Evolutionary conservation across 2,113 vertebrate genomes (phyloP), one percentile per base, ranked within the genome.

Genomic region (Hippocampus barbouri): DNA sequence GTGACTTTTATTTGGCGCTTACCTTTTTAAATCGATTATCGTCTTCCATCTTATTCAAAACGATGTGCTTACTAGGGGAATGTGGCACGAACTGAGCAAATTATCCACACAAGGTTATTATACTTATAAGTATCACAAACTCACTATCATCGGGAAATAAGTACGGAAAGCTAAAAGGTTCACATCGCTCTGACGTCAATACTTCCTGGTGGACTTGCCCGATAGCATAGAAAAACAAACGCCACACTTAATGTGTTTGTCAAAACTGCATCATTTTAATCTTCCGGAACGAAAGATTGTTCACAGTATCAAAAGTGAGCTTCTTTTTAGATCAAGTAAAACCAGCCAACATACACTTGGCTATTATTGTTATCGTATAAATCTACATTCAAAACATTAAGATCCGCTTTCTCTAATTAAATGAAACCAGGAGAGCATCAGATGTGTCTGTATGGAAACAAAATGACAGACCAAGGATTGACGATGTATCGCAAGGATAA

Each of bases 241-340:
- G 76, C 77, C 80, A 89, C 87, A 92, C 82, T 86, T 81, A 30
- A 68, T 68, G 4, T 83, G 88, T 93, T 91, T 93, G 88, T 92
- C 90, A 94, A 95, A 96, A 96, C 87, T 89, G 92, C 93, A 90
- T 91, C 90, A 92, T 95, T 94, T 92, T 92, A 93, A 96, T 95
- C 94, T 95, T 95, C 94, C 94, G 27, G 81, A 90, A 91, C 68
- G 94, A 95, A 96, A 95, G 93, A 95, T 95, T 91, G 71, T 95
- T 95, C 94, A 96, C 94, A 95, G 94, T 95, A 96, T 96, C 93
- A 96, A 96, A 96, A 95, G 92, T 93, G 93, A 94, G 92, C n/a
- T 41, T 41, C n/a, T 91, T 89, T 93, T 90, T 75, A 84, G 80
- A 77, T 82, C 54, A 57, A 85, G 83, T 83, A 80, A 90, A 88